A percentile compares a stretch with the other conserved stretches of the same genome.
Evolutionary conservation across 1,140 invertebrate species (phyloP).

Genomic region (Calliphora vicina): DNA sequence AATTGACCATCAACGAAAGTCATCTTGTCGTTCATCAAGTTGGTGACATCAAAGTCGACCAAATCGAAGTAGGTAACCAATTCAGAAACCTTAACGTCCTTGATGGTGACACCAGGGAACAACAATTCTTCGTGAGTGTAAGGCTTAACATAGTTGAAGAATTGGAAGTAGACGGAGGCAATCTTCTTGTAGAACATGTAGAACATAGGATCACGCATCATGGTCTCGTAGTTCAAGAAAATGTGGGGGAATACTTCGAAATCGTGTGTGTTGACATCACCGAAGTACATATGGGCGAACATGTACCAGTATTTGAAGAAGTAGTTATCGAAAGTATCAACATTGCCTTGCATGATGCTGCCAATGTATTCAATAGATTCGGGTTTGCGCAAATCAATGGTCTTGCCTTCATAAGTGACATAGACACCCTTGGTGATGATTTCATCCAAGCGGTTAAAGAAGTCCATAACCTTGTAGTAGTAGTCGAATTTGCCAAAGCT

Average conservation of each 20-base stretch:
- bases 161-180: slow-evolving; percentile 63
- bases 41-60: slow-evolving; percentile 64
- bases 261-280: slow-evolving; percentile 42
- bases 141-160: slow-evolving; percentile 22
- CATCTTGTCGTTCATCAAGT: slow-evolving; percentile 65
- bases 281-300: slow-evolving; percentile 59
- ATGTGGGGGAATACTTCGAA: slow-evolving; percentile 62
- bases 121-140: slow-evolving; percentile 38
- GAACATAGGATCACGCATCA: slow-evolving; percentile 70
- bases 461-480: slow-evolving; percentile 57
- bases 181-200: slow-evolving; percentile 67
- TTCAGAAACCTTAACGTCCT: slow-evolving; percentile 67
- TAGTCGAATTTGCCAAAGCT: slow-evolving; percentile 54
- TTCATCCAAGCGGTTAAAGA: slow-evolving; percentile 69
- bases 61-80: slow-evolving; percentile 75
- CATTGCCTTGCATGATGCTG: slow-evolving; percentile 70
- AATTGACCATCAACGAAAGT: slow-evolving; percentile 33
- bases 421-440: slow-evolving; percentile 71
- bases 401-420: slow-evolving; percentile 65
- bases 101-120: slow-evolving; percentile 63
- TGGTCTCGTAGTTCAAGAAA: slow-evolving; percentile 66
- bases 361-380: slow-evolving; percentile 73
- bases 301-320: slow-evolving; percentile 67
- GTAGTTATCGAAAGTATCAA: slow-evolving; percentile 68
- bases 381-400: slow-evolving; percentile 64